Evolutionary conservation across 2,888 invertebrate species (phyloP).

Genomic region (Tipula vernalis): DNA sequence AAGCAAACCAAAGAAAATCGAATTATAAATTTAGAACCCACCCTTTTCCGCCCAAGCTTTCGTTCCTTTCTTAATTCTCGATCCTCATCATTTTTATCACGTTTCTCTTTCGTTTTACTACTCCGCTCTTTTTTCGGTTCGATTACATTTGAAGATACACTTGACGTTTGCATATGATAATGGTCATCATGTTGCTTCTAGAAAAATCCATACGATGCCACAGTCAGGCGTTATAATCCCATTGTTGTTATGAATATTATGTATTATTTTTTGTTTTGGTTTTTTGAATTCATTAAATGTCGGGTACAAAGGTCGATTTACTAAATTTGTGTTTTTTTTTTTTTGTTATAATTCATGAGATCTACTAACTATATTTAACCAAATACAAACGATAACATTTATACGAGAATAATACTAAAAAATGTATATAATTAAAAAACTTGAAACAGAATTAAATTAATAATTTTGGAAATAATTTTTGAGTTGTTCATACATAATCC

Average conservation of each 20-base stretch:
- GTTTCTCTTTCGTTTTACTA: constrained; percentile 41
- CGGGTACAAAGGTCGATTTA: not conserved
- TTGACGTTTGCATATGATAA: constrained; percentile 16
- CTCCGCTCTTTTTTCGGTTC: constrained; percentile 38
- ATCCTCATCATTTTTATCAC: constrained; percentile 62
- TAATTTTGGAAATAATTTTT: not conserved
- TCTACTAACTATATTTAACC: not conserved
- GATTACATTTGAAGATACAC: not conserved
- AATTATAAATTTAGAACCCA: constrained; percentile 29
- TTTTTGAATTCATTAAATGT: not conserved
- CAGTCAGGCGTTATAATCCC: constrained; percentile 10
- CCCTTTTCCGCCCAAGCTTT: constrained; percentile 68
- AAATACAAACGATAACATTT: not conserved
- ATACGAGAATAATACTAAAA: not conserved
- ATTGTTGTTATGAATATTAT: not conserved
- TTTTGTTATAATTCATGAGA: not conserved
- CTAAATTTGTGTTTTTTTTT: not conserved
- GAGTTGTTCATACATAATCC: not conserved
- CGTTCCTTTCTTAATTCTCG: constrained; percentile 69
- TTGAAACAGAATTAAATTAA: not conserved
- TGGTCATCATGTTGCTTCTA: constrained; percentile 31
- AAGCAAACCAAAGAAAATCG: constrained; percentile 15
- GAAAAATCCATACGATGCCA: constrained; percentile 12
- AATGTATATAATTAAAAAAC: not conserved
- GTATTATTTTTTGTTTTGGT: constrained; percentile 7